Evolutionary conservation across 2,888 invertebrate species (phyloP).

Genomic region (Heliconius cydno): DNA sequence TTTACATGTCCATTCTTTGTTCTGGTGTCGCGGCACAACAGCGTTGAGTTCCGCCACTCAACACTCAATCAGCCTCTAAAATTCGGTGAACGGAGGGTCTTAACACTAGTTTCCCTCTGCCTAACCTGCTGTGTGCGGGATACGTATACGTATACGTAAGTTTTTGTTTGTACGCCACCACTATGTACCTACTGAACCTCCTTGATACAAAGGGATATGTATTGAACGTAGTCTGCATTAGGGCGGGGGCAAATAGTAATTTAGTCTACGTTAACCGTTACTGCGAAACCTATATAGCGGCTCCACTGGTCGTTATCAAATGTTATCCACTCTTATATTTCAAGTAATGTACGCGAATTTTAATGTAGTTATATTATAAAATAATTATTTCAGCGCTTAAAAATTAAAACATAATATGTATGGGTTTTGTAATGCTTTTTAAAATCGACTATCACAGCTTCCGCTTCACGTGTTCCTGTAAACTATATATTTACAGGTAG

Average conservation of each 20-base stretch:
- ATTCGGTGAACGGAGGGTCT: too few relatives aligned
- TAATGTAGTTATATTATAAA: neutral
- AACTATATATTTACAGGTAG: too few relatives aligned
- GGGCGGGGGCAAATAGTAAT: conserved; percentile 3
- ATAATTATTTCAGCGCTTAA: neutral
- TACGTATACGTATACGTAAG: too few relatives aligned
- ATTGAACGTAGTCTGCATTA: neutral
- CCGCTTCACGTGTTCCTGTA: too few relatives aligned
- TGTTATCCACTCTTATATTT: conserved; percentile 12
- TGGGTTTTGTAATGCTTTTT: neutral
- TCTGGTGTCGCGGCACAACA: too few relatives aligned
- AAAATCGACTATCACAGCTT: too few relatives aligned
- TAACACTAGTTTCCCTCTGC: too few relatives aligned
- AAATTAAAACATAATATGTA: neutral
- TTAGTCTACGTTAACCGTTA: neutral
- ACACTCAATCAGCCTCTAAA: too few relatives aligned
- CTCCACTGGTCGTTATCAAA: conserved; percentile 4
- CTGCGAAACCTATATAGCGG: conserved; percentile 1
- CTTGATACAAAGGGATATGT: neutral
- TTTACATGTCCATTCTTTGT: too few relatives aligned
- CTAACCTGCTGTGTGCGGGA: too few relatives aligned
- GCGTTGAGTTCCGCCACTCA: too few relatives aligned
- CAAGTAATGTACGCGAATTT: neutral
- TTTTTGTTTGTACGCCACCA: conserved; percentile 5
- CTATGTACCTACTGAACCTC: neutral